Percentiles rank a stretch among this genome's conserved stretches.
phyloP scores from a whole-genome alignment of 2,888 invertebrate genomes.

The Xylota segnis region DNA sequence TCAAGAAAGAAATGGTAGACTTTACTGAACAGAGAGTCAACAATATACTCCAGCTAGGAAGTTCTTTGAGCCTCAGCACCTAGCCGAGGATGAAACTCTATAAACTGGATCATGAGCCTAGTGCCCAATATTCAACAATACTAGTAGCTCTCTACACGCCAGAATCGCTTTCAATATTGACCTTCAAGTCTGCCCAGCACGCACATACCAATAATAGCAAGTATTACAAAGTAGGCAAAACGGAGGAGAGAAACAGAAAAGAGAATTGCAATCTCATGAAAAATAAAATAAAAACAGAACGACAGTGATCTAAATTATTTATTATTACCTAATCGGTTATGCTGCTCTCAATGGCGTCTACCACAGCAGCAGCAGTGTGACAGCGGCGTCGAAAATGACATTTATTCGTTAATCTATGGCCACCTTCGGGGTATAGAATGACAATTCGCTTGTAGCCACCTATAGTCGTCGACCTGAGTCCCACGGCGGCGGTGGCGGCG shows the following conservation, averaged over 20 bases:
- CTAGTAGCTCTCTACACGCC: not conserved
- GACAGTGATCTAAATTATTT: constrained; percentile 52
- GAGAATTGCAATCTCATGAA: not conserved
- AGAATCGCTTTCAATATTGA: constrained; percentile 44
- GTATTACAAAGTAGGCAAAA: not conserved
- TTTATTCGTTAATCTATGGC: constrained; percentile 47
- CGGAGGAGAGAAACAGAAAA: not conserved
- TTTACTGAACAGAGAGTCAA: too few species aligned
- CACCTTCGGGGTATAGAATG: constrained; percentile 45
- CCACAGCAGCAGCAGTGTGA: not conserved
- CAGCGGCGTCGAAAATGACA: constrained; percentile 5
- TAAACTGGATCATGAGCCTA: too few species aligned
- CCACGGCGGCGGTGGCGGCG: constrained; percentile 21
- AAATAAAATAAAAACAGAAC: constrained; percentile 20
- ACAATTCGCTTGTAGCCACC: constrained; percentile 11
- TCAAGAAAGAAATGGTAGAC: too few species aligned
- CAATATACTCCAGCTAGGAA: too few species aligned
- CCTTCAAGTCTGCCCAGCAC: constrained; percentile 21
- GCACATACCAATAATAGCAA: constrained; percentile 6
- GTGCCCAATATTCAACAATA: too few species aligned
- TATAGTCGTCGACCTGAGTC: too few species aligned
- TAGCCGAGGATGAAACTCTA: too few species aligned
- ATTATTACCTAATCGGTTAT: constrained; percentile 44
- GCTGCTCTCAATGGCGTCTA: constrained; percentile 40
- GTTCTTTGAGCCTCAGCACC: too few species aligned